Evolutionary conservation across 2,888 invertebrate genomes (phyloP), one percentile per base, ranked within the genome.

Genomic region (Allygus modestus): DNA sequence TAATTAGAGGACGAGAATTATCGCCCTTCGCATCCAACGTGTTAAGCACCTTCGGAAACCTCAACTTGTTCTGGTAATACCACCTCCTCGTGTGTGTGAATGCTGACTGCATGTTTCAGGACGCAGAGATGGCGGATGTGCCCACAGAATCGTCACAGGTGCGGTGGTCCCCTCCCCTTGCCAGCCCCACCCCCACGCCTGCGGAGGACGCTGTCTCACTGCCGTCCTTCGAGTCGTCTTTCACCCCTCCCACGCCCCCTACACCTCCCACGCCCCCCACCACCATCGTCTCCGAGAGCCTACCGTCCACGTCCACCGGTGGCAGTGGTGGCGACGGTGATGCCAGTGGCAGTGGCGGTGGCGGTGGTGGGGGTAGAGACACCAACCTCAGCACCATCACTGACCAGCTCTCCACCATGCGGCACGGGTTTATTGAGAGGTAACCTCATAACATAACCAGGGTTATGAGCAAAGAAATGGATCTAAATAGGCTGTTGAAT

Each of bases 401-500:
- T 86, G 91, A 41, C 20, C 90, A 90, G 88, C 88, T 92, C 65
- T 90, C 90, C 28, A 90, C 90, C n/a, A 90, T 93, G 89, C 90
- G 93, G 83, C 92, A 92, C 87, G 93, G 93, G 77, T 93, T 93
- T 88, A 92, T 93, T 82, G 92, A 92, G 89, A 92, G 89, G 91
- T 91, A 88, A 87, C 87, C 65, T 73, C 20, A n/a, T n/a, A n/a
- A n/a, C n/a, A n/a, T n/a, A n/a, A n/a, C n/a, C n/a, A n/a, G n/a
- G n/a, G n/a, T n/a, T n/a, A n/a, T n/a, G n/a, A 26, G 26, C 9
- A 11, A 11, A 11, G 54, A 7, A 17, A 15, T 54, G 12, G 20
- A 43, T 43, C n/a, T 54, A 20, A 54, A 54, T 20, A 54, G 20
- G 2, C 2, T 20, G 12, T 15, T 54, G 15, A 43, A 43, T 69